Percentiles rank a stretch among this genome's conserved stretches.
Evolutionary conservation across 1,140 invertebrate species (phyloP).

Genomic region (Eupristina koningsbergeri): DNA sequence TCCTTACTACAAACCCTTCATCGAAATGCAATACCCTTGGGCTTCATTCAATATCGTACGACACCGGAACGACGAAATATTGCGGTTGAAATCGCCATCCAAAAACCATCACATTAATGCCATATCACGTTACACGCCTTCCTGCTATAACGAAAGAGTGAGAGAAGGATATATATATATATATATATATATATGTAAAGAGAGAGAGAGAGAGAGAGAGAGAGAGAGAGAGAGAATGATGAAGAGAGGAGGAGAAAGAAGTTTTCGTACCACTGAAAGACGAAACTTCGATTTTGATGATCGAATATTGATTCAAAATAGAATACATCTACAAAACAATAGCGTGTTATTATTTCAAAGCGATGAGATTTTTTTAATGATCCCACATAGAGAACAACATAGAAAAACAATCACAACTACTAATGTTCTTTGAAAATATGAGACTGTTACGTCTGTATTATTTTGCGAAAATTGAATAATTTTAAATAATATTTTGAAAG

Average conservation of each 20-base stretch:
- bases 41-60: slow-evolving; percentile 56
- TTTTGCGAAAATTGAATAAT: too few species aligned
- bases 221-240: not conserved
- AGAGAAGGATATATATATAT: too few species aligned
- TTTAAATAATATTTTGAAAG: too few species aligned
- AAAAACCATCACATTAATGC: slow-evolving; percentile 59
- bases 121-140: slow-evolving; percentile 58
- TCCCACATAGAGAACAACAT: not conserved
- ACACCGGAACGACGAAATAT: slow-evolving; percentile 64
- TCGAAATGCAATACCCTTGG: slow-evolving; percentile 63
- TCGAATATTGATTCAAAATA: not conserved
- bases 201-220: not conserved
- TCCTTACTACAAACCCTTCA: slow-evolving; percentile 10
- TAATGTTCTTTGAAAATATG: not conserved
- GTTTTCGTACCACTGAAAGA: not conserved
- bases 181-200: too few species aligned
- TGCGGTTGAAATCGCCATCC: slow-evolving; percentile 40
- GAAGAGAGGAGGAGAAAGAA: too few species aligned
- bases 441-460: too few species aligned
- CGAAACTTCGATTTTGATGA: not conserved
- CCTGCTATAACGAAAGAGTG: not conserved
- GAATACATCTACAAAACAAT: not conserved
- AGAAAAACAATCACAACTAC: not conserved
- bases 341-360: not conserved
- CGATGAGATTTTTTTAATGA: not conserved